Evolutionary conservation across 2,888 invertebrate genomes (phyloP).

Genomic region (Bellardia pandia): DNA sequence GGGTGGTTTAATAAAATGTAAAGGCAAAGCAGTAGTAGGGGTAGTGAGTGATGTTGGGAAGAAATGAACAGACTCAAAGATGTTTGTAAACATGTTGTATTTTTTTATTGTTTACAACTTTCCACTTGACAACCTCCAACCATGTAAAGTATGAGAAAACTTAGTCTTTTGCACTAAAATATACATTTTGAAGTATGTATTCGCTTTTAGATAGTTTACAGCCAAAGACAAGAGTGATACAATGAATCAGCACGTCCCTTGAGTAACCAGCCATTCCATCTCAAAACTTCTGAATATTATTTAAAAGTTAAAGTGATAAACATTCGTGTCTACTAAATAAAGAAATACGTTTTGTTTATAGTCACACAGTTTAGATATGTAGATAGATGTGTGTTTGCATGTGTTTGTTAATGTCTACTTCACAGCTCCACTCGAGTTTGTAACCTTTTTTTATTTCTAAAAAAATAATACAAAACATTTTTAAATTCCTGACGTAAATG

Average conservation of each 20-base stretch:
- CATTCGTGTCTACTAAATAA: conserved; percentile 3
- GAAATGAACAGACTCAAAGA: background rate
- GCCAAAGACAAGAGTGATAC: conserved; percentile 11
- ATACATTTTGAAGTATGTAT: conserved; percentile 27
- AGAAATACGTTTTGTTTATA: background rate
- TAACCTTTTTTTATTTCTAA: background rate
- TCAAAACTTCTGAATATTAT: conserved; percentile 10
- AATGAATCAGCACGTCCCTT: conserved; percentile 49
- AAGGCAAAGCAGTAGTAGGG: conserved; percentile 31
- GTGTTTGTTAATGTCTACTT: conserved; percentile 24
- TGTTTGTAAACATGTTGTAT: conserved; percentile 52
- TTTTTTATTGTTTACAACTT: conserved; percentile 64
- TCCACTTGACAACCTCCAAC: conserved; percentile 56
- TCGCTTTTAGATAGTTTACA: conserved; percentile 62
- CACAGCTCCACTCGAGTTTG: background rate
- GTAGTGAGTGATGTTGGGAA: background rate
- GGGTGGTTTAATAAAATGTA: background rate
- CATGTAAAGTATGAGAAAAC: conserved; percentile 25
- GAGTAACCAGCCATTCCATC: conserved; percentile 1
- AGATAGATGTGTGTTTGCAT: background rate
- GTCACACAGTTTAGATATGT: background rate
- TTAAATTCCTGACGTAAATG: conserved; percentile 57
- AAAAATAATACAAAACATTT: conserved; percentile 50
- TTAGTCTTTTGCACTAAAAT: conserved; percentile 5
- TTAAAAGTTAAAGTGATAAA: conserved; percentile 50